Base-by-base conservation (phyloP, 2,888 invertebrate species). In the Nomada hirtipes region DNA sequence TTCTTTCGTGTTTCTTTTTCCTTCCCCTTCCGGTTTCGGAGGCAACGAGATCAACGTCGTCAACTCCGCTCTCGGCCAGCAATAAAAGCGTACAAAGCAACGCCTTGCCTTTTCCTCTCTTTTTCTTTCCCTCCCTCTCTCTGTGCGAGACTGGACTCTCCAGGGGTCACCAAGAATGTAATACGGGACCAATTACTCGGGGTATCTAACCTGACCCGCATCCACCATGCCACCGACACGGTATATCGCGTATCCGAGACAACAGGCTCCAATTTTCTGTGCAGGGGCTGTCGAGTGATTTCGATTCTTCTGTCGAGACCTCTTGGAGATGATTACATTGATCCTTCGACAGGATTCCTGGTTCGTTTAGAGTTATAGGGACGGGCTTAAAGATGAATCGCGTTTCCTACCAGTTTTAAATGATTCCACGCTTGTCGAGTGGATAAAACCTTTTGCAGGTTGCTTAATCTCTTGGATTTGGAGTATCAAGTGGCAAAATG, bases 101-200 rank as follows among this genome's bases (percentile, higher is more conserved):
- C 87, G 86, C 83, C 83, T 85, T 86, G 84, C 88, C 88, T 86
- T 85, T 52, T 79, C 82, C 73, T 70, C 70, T 29, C 23, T 23
- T 26, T 88, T 85, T 86, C 84, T 26, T 76, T 20, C 53, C 79
- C 69, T 67, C 53, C 80, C 69, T 67, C 69, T 23, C 59, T 59
- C 60, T 26, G 50, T 20, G 36, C n/a, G 72, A 86, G 73, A 70
- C 74, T 65, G 73, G 67, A 73, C 70, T 76, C 83, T 73, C 79
- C 84, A 71, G 81, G 84, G 88, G 87, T 91, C 89, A 89, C 89
- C 90, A 92, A 90, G 92, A 92, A 92, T 92, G 91, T 91, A 92
- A 92, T 92, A 91, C 89, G 84, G 89, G 89, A 91, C 91, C 92
- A 92, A 92, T 92, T 92, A 92, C 92, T 90, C 78, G 87, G 77